Base-by-base conservation (phyloP, 2,888 invertebrate species). In the Rhogogaster chlorosoma region DNA sequence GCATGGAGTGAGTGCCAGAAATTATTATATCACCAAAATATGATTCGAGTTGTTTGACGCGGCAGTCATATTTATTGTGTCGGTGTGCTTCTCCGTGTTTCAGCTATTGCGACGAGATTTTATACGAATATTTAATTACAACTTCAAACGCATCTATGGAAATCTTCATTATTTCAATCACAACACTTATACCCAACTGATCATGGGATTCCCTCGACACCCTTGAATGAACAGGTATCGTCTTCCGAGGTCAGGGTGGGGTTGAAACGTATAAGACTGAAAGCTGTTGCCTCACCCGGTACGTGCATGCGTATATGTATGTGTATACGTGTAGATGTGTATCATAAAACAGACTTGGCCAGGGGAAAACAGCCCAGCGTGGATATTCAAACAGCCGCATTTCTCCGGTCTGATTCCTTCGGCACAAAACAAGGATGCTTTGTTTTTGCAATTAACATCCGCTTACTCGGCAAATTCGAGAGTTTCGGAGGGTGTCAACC, bases 361-460 rank as follows among this genome's bases (percentile, higher is more conserved):
- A 29, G 49, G 49, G 77, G 29, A 29, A 26, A 77, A 77, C 45
- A 22, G 77, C 49, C 38, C 36, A 36, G 36, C n/a, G 61, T 80
- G 32, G 78, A 80, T 57, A 80, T 80, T 61, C 61, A 80, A 61
- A 80, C 57, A 61, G 53, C 78, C 57, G 61, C 38, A 80, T 57
- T 80, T 80, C 78, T 61, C 78, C 61, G 78, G 78, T 61, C 78
- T 80, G 78, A 80, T 80, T 80, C 78, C 78, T 80, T 80, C 78
- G 78, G 36, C n/a, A 36, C 78, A 80, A 80, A 80, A 80, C 78
- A 80, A 80, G n/a, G 53, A 49, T 18, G 78, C 57, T 80, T 80
- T 61, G 78, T 80, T 80, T 80, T 80, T 80, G 78, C 78, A 80
- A 80, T 80, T 80, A 80, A 80, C 78, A 61, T 80, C 61, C 78